Conservation (phyloP, 2,888 invertebrate species). For the Neoascia interrupta region DNA sequence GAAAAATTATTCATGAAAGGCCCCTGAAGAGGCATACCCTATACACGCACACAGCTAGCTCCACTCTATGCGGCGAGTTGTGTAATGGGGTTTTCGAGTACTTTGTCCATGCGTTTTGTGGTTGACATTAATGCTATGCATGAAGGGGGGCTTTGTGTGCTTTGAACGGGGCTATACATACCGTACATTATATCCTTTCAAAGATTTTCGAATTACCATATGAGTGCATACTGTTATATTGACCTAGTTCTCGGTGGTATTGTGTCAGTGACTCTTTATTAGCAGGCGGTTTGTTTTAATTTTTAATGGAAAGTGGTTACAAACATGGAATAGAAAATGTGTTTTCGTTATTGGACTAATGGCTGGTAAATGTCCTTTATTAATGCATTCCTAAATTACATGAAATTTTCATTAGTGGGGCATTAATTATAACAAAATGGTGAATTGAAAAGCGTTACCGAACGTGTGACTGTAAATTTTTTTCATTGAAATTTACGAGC, state of each 20-base stretch:
- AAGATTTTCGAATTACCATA: conserved; percentile 21
- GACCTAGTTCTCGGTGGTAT: conserved; percentile 11
- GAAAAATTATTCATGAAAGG: conserved; percentile 57
- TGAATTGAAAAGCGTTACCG: too few relatives aligned
- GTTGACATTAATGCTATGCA: conserved; percentile 40
- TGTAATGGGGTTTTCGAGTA: conserved; percentile 57
- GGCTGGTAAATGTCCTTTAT: too few relatives aligned
- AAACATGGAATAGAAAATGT: too few relatives aligned
- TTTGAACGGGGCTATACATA: background rate
- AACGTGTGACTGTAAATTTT: too few relatives aligned
- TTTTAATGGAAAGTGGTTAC: too few relatives aligned
- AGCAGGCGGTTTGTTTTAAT: background rate
- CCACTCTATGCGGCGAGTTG: background rate
- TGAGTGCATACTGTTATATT: conserved; percentile 8
- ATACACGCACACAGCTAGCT: background rate
- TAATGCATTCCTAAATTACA: too few relatives aligned
- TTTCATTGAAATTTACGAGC: too few relatives aligned
- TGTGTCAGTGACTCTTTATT: background rate
- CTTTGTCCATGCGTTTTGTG: conserved; percentile 27
- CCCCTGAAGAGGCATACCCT: background rate
- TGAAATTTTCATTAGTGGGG: too few relatives aligned
- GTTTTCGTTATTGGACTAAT: too few relatives aligned
- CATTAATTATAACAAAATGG: too few relatives aligned
- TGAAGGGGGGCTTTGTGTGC: background rate
- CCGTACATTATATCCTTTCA: background rate